Conservation (phyloP, 2,797 vertebrate genomes). For the Sylvilagus floridanus region DNA sequence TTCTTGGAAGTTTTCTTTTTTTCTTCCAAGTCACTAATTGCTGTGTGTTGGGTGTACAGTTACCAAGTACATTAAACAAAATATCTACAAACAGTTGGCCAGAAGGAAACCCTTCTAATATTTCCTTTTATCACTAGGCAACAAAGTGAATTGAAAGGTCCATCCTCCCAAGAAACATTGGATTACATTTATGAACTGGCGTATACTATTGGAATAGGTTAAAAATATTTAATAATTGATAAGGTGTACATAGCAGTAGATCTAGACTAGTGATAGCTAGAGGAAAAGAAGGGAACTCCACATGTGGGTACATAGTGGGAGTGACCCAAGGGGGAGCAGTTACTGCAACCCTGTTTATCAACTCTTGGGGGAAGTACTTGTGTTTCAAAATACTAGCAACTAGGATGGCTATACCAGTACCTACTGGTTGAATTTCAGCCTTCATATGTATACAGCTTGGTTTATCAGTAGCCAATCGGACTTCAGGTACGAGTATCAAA, state of each 20-base stretch:
- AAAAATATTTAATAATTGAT: background rate
- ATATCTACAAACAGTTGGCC: conserved; percentile 13
- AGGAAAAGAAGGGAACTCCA: background rate
- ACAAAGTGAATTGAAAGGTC: background rate
- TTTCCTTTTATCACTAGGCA: conserved; percentile 51
- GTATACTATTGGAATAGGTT: background rate
- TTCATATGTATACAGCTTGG: background rate
- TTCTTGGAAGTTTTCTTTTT: background rate
- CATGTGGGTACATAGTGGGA: background rate
- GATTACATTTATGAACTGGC: background rate
- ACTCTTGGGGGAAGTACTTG: background rate
- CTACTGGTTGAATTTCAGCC: background rate
- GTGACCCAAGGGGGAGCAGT: background rate
- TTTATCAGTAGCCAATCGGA: background rate
- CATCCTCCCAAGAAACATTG: background rate
- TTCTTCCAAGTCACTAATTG: background rate
- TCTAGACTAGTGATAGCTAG: background rate
- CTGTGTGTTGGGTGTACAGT: background rate
- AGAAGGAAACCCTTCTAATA: background rate
- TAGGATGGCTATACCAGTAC: background rate
- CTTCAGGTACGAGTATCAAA: background rate
- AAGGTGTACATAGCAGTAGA: background rate
- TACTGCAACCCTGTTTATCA: background rate
- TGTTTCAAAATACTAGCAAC: background rate
- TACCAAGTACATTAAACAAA: background rate